Percentiles rank a stretch among this genome's conserved stretches.
Evolutionary conservation across 2,113 vertebrate species (phyloP).

Genomic region (Acanthisitta chloris): DNA sequence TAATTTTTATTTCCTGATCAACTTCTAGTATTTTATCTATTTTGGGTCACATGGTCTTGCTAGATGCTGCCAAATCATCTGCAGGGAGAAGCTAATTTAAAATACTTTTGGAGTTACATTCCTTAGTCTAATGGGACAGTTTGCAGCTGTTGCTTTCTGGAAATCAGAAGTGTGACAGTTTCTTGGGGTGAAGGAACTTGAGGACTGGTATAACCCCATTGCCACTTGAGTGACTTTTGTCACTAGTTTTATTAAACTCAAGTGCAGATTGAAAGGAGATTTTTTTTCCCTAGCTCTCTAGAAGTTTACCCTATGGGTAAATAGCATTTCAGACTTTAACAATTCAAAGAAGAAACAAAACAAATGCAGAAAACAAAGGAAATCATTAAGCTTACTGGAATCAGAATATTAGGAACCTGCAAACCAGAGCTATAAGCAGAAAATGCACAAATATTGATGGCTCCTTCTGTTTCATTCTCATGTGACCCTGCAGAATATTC

Average conservation of each 20-base stretch:
- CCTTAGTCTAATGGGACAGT: background rate
- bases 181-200: background rate
- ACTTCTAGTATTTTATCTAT: background rate
- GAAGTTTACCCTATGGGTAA: background rate
- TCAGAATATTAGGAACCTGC: background rate
- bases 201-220: background rate
- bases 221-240: background rate
- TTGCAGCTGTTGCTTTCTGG: background rate
- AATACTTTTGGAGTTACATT: background rate
- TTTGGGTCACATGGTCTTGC: background rate
- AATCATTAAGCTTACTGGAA: background rate
- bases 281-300: background rate
- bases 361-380: background rate
- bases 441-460: background rate
- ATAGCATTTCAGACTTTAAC: background rate
- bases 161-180: background rate
- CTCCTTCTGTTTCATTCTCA: background rate
- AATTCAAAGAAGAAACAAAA: background rate
- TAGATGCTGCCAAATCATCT: background rate
- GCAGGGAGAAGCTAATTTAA: background rate
- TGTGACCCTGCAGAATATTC: background rate
- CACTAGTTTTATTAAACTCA: background rate
- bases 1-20: background rate
- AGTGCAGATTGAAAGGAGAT: background rate
- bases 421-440: background rate